Conservation (phyloP, 2,888 invertebrate species). For the Phortica okadai region DNA sequence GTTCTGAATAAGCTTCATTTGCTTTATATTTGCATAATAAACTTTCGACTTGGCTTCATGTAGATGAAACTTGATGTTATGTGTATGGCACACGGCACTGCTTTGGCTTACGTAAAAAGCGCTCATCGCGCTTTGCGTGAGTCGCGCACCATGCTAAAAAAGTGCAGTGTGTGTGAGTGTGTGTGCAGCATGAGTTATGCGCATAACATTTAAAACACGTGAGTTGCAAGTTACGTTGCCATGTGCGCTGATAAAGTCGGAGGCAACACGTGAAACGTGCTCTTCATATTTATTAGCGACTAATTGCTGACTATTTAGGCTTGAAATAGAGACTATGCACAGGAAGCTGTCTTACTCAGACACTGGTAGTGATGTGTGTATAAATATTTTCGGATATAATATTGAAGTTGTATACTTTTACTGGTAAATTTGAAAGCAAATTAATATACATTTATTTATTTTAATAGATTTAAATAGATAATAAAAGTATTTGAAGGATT, state of each 20-base stretch:
- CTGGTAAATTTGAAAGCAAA: too few relatives aligned
- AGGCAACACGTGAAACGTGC: conserved; percentile 7
- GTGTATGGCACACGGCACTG: not conserved
- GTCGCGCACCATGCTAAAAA: not conserved
- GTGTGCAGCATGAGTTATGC: conserved; percentile 6
- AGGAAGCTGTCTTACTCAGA: too few relatives aligned
- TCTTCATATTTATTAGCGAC: conserved; percentile 21
- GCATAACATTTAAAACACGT: conserved; percentile 5
- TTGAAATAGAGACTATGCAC: not conserved
- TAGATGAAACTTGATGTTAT: conserved; percentile 30
- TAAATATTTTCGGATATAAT: too few relatives aligned
- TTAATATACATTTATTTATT: too few relatives aligned
- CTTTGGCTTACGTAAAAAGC: not conserved
- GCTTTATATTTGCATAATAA: conserved; percentile 70
- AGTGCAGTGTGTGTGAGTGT: not conserved
- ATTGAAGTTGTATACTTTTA: too few relatives aligned
- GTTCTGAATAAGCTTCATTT: conserved; percentile 70
- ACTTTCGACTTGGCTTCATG: conserved; percentile 55
- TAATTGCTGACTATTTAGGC: conserved; percentile 19
- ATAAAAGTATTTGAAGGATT: too few relatives aligned
- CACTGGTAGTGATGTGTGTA: too few relatives aligned
- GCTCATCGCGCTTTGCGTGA: not conserved
- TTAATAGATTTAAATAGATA: too few relatives aligned
- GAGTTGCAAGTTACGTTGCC: not conserved
- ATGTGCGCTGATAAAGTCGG: not conserved